Percentiles rank a stretch among this genome's conserved stretches.
Evolutionary conservation across 2,797 vertebrate genomes (phyloP).

Genomic region (Eleutherodactylus coqui): DNA sequence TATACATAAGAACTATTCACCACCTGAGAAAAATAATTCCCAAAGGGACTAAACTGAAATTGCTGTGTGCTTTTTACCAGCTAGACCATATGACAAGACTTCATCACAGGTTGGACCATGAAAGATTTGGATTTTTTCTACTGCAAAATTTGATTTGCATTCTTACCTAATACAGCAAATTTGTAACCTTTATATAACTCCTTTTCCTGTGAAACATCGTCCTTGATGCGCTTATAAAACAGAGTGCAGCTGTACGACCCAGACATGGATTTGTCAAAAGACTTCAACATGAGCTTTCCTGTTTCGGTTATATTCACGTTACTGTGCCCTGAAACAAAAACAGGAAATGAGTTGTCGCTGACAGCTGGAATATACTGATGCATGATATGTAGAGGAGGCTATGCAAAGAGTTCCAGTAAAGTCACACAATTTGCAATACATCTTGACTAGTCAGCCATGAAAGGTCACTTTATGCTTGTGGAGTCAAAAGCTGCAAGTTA

Average conservation of each 20-base stretch:
- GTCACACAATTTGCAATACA: conserved; percentile 45
- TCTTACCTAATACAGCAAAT: conserved; percentile 76
- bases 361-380: conserved; percentile 60
- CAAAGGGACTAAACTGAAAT: not conserved
- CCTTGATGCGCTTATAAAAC: conserved; percentile 71
- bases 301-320: conserved; percentile 68
- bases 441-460: conserved; percentile 52
- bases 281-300: conserved; percentile 72
- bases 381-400: conserved; percentile 58
- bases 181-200: conserved; percentile 65
- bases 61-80: not conserved
- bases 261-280: conserved; percentile 73
- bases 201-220: conserved; percentile 68
- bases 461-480: conserved; percentile 51
- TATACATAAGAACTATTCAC: not conserved
- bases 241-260: conserved; percentile 76
- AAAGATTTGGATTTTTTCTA: not conserved
- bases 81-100: not conserved
- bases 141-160: not conserved
- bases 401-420: conserved; percentile 62
- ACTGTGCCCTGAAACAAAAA: conserved; percentile 69
- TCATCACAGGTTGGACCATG: not conserved
- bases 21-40: not conserved
- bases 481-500: conserved; percentile 21
- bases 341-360: conserved; percentile 61